A percentile compares a stretch with the other conserved stretches of the same genome.
Evolutionary conservation across 2,797 vertebrate genomes (phyloP).

Genomic region (Pseudochromis fuscus): DNA sequence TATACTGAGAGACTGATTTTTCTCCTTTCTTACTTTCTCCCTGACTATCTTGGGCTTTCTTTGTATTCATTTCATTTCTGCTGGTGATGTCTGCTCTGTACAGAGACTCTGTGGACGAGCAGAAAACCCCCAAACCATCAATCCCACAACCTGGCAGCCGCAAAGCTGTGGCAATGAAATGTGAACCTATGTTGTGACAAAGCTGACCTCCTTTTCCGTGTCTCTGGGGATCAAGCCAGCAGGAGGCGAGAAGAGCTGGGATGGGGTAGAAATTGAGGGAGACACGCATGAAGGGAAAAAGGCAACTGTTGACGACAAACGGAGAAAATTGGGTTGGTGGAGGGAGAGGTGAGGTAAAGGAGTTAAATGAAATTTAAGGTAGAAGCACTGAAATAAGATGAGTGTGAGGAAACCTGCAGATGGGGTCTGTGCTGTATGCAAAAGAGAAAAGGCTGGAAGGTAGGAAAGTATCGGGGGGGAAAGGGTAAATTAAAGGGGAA

Average conservation of each 20-base stretch:
- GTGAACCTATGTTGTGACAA: conserved; percentile 73
- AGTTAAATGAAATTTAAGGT: conserved; percentile 42
- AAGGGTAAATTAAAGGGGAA: conserved; percentile 15
- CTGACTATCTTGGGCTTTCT: conserved; percentile 21
- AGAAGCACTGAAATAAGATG: conserved; percentile 27
- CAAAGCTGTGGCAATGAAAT: conserved; percentile 55
- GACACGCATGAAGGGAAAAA: conserved; percentile 41
- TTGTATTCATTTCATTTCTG: conserved; percentile 14
- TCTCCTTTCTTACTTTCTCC: conserved; percentile 4
- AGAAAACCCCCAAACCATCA: conserved; percentile 66
- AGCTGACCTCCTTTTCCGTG: conserved; percentile 76
- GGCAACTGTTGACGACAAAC: conserved; percentile 38
- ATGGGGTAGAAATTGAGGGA: conserved; percentile 33
- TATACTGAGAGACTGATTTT: neutral
- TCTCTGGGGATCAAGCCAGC: conserved; percentile 64
- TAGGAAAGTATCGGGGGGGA: conserved; percentile 2
- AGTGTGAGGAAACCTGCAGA: conserved; percentile 2
- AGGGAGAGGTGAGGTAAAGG: conserved; percentile 29
- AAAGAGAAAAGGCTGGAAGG: conserved; percentile 10
- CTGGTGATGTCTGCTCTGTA: conserved; percentile 31
- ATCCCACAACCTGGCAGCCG: conserved; percentile 55
- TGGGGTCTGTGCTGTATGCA: neutral
- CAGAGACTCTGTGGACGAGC: conserved; percentile 36
- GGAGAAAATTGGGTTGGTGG: conserved; percentile 58
- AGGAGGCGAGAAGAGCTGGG: conserved; percentile 53